Base-by-base conservation (phyloP, 2,888 invertebrate genomes). In the Drosophila diplacantha region DNA sequence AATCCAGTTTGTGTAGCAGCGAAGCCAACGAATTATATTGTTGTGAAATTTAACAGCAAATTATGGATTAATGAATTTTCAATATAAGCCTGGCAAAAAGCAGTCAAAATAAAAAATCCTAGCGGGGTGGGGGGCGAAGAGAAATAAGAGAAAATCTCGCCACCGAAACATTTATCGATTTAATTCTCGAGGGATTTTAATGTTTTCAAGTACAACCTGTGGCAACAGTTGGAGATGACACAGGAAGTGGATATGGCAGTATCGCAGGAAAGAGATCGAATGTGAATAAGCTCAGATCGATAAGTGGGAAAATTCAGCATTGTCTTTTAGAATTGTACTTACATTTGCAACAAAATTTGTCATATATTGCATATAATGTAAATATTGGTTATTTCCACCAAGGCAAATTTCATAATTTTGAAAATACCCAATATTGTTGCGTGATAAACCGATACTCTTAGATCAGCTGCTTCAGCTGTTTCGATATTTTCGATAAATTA, bases 81-180 rank as follows among this genome's bases (percentile, higher is more conserved):
- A 24, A 58, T 57, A 29, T 2, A 7, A 14, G 31, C 20, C 14
- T n/a, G n/a, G n/a, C 3, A 8, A 26, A 43, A 29, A 29, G 14
- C 53, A 29, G 34, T n/a, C 49, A 8, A 38, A 59, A 41, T n/a
- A 52, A 32, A 29, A 26, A 52, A 39, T 14, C 3, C 16, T 3
- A 4, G 24, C 14, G 11, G 26, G 22, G 9, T 3, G 8, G 14
- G 22, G 2, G 9, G n/a, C 12, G 24, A 26, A 16, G 16, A 1
- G 26, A 6, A 39, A 39, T 39, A 39, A 6, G 20, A 9, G 20
- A 12, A 69, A 62, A 66, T 41, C 29, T 24, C 12, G 52, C 39
- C 50, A 31, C n/a, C 44, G 20, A 43, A 53, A 55, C 69, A 71
- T 59, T 70, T 60, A 71, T 70, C 69, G 69, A 70, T 70, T 70